Conservation (phyloP, 2,888 invertebrate genomes). For the Caprella mutica region DNA sequence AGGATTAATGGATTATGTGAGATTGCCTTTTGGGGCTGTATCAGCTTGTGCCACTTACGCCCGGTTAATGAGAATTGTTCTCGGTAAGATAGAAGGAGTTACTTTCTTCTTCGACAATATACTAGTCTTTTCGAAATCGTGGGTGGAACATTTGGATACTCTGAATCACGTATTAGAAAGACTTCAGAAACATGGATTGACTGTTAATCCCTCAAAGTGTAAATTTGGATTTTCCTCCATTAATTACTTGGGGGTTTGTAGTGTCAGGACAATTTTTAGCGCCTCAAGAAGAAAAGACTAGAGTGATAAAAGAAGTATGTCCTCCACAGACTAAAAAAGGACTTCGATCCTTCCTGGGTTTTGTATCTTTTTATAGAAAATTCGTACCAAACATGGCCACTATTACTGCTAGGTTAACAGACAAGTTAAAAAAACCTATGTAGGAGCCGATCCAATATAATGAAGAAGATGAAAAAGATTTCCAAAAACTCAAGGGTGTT, state of each 20-base stretch:
- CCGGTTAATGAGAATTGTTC: constrained; percentile 11
- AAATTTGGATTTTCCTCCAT: not conserved
- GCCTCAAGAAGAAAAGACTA: not conserved
- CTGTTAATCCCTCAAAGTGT: constrained; percentile 9
- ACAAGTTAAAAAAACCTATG: too few species aligned
- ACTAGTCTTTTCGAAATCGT: not conserved
- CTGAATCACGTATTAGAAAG: not conserved
- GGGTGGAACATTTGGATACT: not conserved
- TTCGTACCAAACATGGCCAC: not conserved
- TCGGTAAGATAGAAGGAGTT: not conserved
- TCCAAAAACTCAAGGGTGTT: not conserved
- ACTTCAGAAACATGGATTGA: constrained; percentile 1
- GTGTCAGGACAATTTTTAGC: not conserved
- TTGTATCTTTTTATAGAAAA: not conserved
- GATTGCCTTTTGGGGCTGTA: constrained; percentile 11
- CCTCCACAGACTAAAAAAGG: not conserved
- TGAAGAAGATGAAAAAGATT: not conserved
- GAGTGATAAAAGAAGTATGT: not conserved
- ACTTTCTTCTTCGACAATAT: constrained; percentile 11
- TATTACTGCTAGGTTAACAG: not conserved
- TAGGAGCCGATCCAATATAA: constrained; percentile 3
- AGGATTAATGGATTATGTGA: constrained; percentile 8
- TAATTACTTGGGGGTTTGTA: constrained; percentile 8
- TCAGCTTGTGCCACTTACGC: constrained; percentile 6
- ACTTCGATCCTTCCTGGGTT: too few species aligned